phyloP scores from a whole-genome alignment of 2,797 vertebrate species.

The Diplodus puntazzo region DNA sequence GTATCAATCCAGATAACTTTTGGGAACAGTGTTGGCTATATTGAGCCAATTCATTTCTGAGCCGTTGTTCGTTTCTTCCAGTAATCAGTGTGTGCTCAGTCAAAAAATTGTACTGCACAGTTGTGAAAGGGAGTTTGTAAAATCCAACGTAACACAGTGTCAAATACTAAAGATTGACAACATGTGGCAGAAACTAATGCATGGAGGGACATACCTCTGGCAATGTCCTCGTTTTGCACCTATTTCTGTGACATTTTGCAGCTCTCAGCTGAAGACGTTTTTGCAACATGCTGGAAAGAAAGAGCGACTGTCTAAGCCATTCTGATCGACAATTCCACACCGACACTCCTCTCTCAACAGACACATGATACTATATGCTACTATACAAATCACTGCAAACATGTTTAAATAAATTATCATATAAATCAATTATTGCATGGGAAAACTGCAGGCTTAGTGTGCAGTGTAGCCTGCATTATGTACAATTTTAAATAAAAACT shows the following conservation, averaged over 20 bases:
- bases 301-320: not conserved
- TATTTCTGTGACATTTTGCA: slow-evolving; percentile 9
- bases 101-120: not conserved
- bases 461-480: not conserved
- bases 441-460: not conserved
- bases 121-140: not conserved
- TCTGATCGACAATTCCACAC: not conserved
- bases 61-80: not conserved
- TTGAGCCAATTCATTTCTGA: not conserved
- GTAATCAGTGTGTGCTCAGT: not conserved
- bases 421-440: not conserved
- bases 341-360: not conserved
- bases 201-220: not conserved
- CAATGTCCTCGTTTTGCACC: not conserved
- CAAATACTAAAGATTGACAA: not conserved
- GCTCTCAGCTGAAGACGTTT: not conserved
- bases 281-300: not conserved
- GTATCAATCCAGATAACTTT: not conserved
- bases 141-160: not conserved
- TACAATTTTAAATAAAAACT: not conserved
- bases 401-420: not conserved
- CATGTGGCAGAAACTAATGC: not conserved
- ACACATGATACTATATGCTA: not conserved
- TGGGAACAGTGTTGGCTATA: not conserved
- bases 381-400: not conserved